phyloP scores from a whole-genome alignment of 2,797 vertebrate genomes.

The Melanotaenia maccullochi region DNA sequence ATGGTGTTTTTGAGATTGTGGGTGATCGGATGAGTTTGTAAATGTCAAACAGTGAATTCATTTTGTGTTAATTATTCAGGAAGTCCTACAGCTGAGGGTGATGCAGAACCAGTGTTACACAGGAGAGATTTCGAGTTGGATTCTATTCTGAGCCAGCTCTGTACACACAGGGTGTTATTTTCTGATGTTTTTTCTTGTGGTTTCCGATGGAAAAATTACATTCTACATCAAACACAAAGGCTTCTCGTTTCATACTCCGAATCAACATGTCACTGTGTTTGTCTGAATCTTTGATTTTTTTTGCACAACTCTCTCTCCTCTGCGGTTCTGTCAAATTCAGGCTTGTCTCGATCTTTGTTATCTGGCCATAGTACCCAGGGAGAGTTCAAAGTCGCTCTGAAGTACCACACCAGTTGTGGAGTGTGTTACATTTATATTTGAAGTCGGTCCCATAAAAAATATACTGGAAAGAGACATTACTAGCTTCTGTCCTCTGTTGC shows the following conservation, averaged over 20 bases:
- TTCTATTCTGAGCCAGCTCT: conserved; percentile 40
- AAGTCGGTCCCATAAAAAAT: conserved; percentile 65
- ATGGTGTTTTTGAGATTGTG: conserved; percentile 2
- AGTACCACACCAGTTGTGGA: conserved; percentile 55
- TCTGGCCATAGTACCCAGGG: conserved; percentile 54
- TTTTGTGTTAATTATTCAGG: conserved; percentile 51
- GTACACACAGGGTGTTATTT: conserved; percentile 6
- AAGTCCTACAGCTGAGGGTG: conserved; percentile 35
- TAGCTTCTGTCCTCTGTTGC: conserved; percentile 32
- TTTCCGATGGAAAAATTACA: conserved; percentile 56
- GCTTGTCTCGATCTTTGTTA: conserved; percentile 31
- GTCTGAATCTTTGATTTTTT: conserved; percentile 50
- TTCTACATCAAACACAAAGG: conserved; percentile 50
- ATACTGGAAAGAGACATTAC: conserved; percentile 47
- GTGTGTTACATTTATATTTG: conserved; percentile 66
- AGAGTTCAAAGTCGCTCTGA: conserved; percentile 74
- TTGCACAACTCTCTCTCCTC: conserved; percentile 40
- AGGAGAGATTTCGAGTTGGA: conserved; percentile 17
- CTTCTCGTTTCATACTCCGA: conserved; percentile 45
- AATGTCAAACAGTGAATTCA: background rate
- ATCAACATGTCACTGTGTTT: conserved; percentile 50
- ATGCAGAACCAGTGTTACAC: conserved; percentile 26
- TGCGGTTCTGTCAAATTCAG: conserved; percentile 37
- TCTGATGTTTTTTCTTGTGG: conserved; percentile 22
- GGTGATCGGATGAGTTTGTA: background rate